Percentiles rank a stretch among this genome's conserved stretches.
These are phyloP conservation scores for Drosophila setosimentum DNA, from an alignment of 2,888 invertebrate species.

Conservation along the genomic window DNA sequence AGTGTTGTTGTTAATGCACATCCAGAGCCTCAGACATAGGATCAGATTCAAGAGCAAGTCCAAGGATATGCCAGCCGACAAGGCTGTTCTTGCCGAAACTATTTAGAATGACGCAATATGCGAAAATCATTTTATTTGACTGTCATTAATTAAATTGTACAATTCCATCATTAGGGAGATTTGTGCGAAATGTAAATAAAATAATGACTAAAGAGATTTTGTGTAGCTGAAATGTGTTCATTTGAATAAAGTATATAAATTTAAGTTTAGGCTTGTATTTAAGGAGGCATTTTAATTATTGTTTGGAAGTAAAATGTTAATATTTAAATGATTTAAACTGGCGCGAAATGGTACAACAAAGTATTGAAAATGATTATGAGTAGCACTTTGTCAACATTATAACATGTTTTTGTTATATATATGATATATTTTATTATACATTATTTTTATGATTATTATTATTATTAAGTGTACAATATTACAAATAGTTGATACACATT, in stretches of 20 bases:
- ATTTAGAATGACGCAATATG: constrained; percentile 32
- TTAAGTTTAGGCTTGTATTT: background rate
- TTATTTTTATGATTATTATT: background rate
- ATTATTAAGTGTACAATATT: background rate
- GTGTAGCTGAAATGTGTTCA: background rate
- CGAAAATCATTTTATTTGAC: constrained; percentile 10
- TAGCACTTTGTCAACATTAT: background rate
- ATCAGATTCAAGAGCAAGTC: constrained; percentile 8
- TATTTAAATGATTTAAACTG: background rate
- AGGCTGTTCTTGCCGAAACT: constrained; percentile 3
- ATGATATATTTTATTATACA: background rate
- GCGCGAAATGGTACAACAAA: background rate
- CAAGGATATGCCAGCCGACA: constrained; percentile 9
- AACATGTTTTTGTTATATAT: background rate
- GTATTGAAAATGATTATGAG: background rate
- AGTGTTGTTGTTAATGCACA: constrained; percentile 30
- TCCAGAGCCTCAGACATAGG: constrained; percentile 16
- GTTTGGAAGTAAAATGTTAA: background rate
- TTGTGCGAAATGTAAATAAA: background rate
- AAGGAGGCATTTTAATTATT: background rate
- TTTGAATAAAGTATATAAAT: background rate
- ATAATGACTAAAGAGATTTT: background rate
- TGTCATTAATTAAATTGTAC: constrained; percentile 21
- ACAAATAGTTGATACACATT: background rate
- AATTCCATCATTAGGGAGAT: background rate